Evolutionary conservation across 2,113 vertebrate species (phyloP).

Genomic region (Malaclemys terrapin): DNA sequence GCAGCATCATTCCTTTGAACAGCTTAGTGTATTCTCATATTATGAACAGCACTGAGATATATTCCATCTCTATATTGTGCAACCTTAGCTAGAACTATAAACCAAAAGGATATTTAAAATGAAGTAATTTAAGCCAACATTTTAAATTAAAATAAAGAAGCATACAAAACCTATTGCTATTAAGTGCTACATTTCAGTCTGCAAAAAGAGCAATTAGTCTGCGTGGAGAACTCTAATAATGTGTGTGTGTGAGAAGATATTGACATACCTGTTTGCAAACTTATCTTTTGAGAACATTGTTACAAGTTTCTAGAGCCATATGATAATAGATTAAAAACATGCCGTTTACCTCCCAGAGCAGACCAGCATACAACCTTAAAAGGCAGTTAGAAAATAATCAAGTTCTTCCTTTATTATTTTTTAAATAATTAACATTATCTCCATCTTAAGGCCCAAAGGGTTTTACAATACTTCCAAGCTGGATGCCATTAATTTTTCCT

Average conservation of each 20-base stretch:
- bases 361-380: background rate
- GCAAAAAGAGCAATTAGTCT: rapidly evolving
- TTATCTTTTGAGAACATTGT: background rate
- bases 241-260: rapidly evolving
- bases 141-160: background rate
- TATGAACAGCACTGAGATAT: background rate
- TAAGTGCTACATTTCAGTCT: rapidly evolving
- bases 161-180: rapidly evolving
- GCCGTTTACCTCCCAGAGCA: background rate
- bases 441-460: background rate
- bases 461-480: conserved; percentile 37
- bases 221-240: background rate
- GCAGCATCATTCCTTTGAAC: background rate
- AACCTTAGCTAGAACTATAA: rapidly evolving
- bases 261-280: background rate
- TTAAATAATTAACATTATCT: conserved; percentile 21
- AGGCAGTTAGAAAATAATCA: background rate
- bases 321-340: background rate
- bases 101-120: background rate
- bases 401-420: background rate
- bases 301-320: background rate
- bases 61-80: background rate
- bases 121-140: rapidly evolving
- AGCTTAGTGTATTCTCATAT: background rate
- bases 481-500: conserved; percentile 62